Evolutionary conservation across 2,797 vertebrate species (phyloP).

Genomic region (Chloroceryle inda): DNA sequence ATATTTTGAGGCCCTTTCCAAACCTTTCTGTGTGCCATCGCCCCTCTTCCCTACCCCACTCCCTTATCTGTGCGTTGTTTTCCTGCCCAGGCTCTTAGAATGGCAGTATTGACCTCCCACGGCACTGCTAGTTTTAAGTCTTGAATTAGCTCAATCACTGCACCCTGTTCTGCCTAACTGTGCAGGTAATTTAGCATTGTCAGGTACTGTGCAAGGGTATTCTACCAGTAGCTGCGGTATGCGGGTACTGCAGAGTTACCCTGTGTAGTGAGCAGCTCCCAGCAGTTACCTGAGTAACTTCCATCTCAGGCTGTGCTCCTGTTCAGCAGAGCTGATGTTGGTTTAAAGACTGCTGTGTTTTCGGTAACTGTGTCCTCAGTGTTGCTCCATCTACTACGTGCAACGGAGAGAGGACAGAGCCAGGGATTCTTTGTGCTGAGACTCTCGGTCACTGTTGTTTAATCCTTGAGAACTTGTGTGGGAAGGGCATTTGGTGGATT

Average conservation of each 20-base stretch:
- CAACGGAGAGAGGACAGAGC: neutral
- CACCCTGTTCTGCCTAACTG: neutral
- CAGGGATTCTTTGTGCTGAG: constrained; percentile 18
- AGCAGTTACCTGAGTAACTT: neutral
- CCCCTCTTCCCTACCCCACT: neutral
- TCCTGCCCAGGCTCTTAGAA: neutral
- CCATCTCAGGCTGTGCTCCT: neutral
- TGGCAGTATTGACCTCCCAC: neutral
- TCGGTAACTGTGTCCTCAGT: neutral
- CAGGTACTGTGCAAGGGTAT: neutral
- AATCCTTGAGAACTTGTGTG: constrained; percentile 50
- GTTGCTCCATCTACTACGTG: neutral
- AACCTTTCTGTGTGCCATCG: neutral
- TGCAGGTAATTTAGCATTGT: accelerated
- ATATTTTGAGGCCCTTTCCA: neutral
- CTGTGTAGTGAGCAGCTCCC: neutral
- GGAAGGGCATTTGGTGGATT: constrained; percentile 49
- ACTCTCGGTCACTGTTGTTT: constrained; percentile 45
- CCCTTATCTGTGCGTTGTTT: accelerated
- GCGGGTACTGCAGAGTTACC: neutral
- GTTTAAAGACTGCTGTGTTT: neutral
- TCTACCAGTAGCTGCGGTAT: neutral
- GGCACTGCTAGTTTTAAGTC: neutral
- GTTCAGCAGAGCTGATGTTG: neutral
- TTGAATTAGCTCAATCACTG: neutral